Evolutionary conservation across 2,888 invertebrate genomes (phyloP).

Genomic region (Brenthis daphne): DNA sequence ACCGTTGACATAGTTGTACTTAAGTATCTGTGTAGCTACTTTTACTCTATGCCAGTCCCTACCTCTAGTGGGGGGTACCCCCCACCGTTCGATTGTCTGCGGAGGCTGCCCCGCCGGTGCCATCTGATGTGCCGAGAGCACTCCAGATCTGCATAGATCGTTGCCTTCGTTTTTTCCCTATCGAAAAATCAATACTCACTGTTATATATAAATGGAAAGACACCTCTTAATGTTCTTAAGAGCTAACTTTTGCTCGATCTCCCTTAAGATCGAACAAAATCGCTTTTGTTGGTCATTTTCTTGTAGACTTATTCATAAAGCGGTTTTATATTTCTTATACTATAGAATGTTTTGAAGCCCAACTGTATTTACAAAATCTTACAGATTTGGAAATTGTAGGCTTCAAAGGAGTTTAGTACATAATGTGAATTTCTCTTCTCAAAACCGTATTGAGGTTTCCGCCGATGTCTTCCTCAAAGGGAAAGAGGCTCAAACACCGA

Average conservation of each 20-base stretch:
- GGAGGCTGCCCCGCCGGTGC: slow-evolving; percentile 81
- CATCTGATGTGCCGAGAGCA: slow-evolving; percentile 83
- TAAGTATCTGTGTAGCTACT: slow-evolving; percentile 38
- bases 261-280: slow-evolving; percentile 26
- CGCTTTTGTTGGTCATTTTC: slow-evolving; percentile 28
- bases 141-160: slow-evolving; percentile 83
- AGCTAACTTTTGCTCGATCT: slow-evolving; percentile 49
- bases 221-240: slow-evolving; percentile 71
- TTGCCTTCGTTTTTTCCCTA: slow-evolving; percentile 82
- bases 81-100: slow-evolving; percentile 82
- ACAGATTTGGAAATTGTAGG: slow-evolving; percentile 26
- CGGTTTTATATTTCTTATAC: not conserved
- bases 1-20: slow-evolving; percentile 11
- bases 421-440: slow-evolving; percentile 73
- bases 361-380: not conserved
- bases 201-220: slow-evolving; percentile 73
- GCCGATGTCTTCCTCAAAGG: slow-evolving; percentile 72
- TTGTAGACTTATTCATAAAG: slow-evolving; percentile 4
- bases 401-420: slow-evolving; percentile 56
- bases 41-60: slow-evolving; percentile 74
- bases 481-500: slow-evolving; percentile 78
- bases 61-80: slow-evolving; percentile 68
- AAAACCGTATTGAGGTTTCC: slow-evolving; percentile 75
- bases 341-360: not conserved
- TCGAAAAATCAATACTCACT: slow-evolving; percentile 81